Evolutionary conservation across 2,797 vertebrate genomes (phyloP).

Genomic region (Dermochelys coriacea): DNA sequence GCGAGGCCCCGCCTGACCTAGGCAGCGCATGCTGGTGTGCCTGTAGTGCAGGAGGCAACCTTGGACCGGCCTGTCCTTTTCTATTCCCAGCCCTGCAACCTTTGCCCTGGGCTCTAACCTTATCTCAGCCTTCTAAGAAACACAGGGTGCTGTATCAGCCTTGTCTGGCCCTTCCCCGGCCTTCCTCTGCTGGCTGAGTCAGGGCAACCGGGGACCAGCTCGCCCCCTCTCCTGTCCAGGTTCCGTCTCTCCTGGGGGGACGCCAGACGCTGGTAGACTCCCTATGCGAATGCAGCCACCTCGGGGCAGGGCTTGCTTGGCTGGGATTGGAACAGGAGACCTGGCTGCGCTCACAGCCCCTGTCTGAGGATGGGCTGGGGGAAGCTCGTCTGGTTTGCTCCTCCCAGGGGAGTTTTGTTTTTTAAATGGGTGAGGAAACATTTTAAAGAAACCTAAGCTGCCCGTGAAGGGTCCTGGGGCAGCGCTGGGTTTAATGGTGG

Average conservation of each 20-base stretch:
- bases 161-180: constrained; percentile 65
- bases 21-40: neutral
- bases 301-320: too few relatives aligned
- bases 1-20: too few relatives aligned
- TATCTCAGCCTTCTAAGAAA: neutral
- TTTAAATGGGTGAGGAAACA: neutral
- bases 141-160: constrained; percentile 66
- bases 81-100: constrained; percentile 61
- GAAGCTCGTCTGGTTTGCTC: neutral
- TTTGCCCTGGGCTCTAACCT: constrained; percentile 57
- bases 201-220: neutral
- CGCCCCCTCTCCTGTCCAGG: neutral
- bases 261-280: too few relatives aligned
- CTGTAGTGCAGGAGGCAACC: neutral
- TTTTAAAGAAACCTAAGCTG: neutral
- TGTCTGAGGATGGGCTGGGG: fast-evolving
- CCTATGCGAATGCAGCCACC: too few relatives aligned
- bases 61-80: constrained; percentile 20
- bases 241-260: neutral
- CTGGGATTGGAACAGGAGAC: too few relatives aligned
- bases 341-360: too few relatives aligned
- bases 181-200: constrained; percentile 56
- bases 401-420: neutral
- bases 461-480: constrained; percentile 42
- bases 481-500: neutral